These are phyloP conservation scores for Clavelina lepadiformis DNA, from an alignment of 23 tunicate genomes.

Conservation along the genomic window DNA sequence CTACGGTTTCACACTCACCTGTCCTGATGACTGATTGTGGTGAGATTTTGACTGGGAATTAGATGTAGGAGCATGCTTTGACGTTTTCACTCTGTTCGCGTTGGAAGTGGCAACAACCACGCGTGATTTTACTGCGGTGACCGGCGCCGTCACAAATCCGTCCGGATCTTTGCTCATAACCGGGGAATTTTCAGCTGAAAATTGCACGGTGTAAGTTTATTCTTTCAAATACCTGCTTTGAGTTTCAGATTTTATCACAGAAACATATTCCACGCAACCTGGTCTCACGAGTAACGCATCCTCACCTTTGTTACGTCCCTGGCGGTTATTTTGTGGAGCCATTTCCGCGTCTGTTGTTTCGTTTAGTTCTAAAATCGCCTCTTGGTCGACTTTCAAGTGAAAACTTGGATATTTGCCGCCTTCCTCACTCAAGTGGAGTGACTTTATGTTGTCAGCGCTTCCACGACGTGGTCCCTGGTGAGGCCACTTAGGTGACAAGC, in stretches of 20 bases:
- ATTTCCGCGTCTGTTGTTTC: no score
- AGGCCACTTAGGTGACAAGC: neutral
- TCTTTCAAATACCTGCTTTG: no score
- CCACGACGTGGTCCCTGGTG: constrained; percentile 3
- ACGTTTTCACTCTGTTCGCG: constrained; percentile 51
- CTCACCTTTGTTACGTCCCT: no score
- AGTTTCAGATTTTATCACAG: no score
- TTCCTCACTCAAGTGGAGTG: neutral
- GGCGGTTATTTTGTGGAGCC: no score
- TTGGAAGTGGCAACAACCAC: constrained; percentile 49
- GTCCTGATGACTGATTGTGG: neutral
- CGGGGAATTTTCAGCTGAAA: no score
- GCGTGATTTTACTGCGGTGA: constrained; percentile 50
- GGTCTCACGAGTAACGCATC: no score
- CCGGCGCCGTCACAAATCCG: constrained; percentile 53
- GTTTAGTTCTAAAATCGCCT: constrained; percentile 40
- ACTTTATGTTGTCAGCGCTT: neutral
- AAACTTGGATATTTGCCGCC: constrained; percentile 38
- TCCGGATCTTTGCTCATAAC: constrained; percentile 5
- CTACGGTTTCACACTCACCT: no score
- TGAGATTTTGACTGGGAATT: neutral
- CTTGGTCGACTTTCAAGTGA: constrained; percentile 37
- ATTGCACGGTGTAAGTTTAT: no score
- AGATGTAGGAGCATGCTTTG: constrained; percentile 21
- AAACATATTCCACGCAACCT: no score